Evolutionary conservation across 2,113 vertebrate genomes (phyloP).

Genomic region (Tetrax tetrax): DNA sequence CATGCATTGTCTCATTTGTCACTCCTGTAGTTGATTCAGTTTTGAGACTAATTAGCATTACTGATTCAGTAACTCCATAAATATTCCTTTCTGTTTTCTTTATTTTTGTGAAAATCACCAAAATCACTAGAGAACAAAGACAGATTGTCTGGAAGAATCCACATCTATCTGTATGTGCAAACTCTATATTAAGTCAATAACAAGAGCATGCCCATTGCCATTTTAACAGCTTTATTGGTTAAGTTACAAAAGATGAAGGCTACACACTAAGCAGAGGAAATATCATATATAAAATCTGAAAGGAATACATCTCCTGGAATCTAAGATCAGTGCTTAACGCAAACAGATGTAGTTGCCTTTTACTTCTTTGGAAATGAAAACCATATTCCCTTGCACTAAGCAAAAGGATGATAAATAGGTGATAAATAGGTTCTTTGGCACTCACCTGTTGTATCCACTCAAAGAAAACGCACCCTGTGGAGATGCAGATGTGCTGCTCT

Average conservation of each 20-base stretch:
- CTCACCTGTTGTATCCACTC: constrained; percentile 95
- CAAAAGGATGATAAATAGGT: background rate
- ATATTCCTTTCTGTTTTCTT: background rate
- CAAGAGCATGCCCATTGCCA: background rate
- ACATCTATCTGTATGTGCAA: background rate
- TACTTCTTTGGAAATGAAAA: background rate
- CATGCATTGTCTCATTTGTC: background rate
- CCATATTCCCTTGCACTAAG: background rate
- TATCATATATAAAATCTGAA: background rate
- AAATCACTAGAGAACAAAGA: background rate
- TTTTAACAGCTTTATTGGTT: background rate
- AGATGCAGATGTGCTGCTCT: constrained; percentile 89
- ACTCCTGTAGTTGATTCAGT: background rate
- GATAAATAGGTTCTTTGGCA: background rate
- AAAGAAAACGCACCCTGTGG: constrained; percentile 97
- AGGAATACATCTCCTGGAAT: background rate
- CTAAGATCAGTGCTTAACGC: background rate
- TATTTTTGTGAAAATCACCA: background rate
- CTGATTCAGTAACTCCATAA: background rate
- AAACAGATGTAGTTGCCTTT: background rate
- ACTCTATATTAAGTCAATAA: background rate
- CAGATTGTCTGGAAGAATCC: background rate
- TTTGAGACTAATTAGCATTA: background rate
- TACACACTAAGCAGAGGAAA: background rate
- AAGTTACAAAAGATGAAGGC: background rate